Percentiles rank a stretch among this genome's conserved stretches.
phyloP scores from a whole-genome alignment of 2,797 vertebrate species.

The Pachyuromys duprasi region DNA sequence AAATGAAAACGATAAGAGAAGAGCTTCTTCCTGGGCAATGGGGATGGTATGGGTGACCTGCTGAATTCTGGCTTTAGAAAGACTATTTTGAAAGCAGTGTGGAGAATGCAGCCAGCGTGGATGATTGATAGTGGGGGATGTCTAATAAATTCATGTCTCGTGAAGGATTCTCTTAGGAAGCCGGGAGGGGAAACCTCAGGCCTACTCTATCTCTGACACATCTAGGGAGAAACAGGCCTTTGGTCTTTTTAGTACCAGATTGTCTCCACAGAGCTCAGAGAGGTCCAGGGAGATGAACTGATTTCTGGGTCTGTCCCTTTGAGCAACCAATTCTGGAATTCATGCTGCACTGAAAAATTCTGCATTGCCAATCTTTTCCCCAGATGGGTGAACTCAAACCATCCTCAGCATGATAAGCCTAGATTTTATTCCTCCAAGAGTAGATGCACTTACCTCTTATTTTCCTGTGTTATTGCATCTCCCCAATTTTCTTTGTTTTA shows the following conservation, averaged over 20 bases:
- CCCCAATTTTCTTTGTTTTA: not conserved
- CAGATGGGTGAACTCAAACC: not conserved
- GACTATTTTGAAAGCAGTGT: not conserved
- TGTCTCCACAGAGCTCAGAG: not conserved
- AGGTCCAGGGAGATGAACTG: not conserved
- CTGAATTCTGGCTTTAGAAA: constrained; percentile 34
- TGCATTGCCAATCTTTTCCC: not conserved
- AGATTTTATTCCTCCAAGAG: not conserved
- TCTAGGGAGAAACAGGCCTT: not conserved
- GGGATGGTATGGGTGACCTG: not conserved
- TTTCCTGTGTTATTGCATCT: not conserved
- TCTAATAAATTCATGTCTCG: not conserved
- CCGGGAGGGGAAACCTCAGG: not conserved
- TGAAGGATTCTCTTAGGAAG: not conserved
- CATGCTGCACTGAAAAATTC: not conserved
- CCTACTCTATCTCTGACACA: not conserved
- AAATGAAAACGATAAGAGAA: not conserved
- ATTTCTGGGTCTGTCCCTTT: not conserved
- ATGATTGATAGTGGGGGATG: not conserved
- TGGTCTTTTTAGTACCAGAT: not conserved
- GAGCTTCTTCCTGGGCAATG: not conserved
- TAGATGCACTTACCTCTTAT: not conserved
- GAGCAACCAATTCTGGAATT: not conserved
- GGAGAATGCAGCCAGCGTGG: not conserved
- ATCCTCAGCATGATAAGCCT: not conserved